Conservation (phyloP, 2,113 vertebrate species). For the Redunca redunca region DNA sequence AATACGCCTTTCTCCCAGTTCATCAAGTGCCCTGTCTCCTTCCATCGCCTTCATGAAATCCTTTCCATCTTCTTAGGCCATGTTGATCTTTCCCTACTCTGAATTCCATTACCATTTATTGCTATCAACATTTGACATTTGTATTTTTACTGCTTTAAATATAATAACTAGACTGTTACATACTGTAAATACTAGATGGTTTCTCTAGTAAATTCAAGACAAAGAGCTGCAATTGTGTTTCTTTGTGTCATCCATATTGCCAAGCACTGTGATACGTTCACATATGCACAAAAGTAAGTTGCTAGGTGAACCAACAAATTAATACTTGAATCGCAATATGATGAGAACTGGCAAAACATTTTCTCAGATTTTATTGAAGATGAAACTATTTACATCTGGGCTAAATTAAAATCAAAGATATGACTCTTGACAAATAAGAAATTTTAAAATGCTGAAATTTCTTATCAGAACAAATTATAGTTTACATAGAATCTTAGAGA, state of each 20-base stretch:
- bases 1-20: background rate
- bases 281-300: background rate
- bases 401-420: background rate
- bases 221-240: background rate
- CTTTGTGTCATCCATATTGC: background rate
- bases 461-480: background rate
- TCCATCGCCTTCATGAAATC: background rate
- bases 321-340: background rate
- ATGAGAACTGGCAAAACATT: background rate
- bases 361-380: constrained; percentile 5
- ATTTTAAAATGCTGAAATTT: background rate
- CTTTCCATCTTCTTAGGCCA: background rate
- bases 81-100: background rate
- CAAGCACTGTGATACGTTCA: background rate
- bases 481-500: background rate
- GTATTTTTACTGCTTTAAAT: background rate
- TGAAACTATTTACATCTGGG: background rate
- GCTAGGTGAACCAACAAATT: background rate
- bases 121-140: background rate
- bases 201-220: background rate
- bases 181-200: background rate
- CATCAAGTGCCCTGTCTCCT: background rate
- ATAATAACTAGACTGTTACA: background rate
- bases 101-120: background rate
- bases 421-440: background rate